Conservation (phyloP, 2,888 invertebrate species). For the Cabera pusaria region DNA sequence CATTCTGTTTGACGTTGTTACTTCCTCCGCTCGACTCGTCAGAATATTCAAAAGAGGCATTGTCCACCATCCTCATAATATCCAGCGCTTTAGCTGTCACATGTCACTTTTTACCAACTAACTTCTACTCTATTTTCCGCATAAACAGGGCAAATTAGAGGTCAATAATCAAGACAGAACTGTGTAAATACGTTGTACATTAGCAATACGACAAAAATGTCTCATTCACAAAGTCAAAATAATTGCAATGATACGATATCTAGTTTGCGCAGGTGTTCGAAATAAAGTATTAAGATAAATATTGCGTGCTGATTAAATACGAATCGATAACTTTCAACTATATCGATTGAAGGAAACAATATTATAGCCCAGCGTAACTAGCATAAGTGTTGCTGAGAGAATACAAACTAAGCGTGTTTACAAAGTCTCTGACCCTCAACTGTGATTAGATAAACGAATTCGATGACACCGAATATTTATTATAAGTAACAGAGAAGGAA, state of each 20-base stretch:
- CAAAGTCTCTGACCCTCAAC: slow-evolving; percentile 23
- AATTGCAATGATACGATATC: slow-evolving; percentile 9
- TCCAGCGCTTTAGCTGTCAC: slow-evolving; percentile 22
- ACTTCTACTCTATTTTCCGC: slow-evolving; percentile 10
- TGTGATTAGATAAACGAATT: slow-evolving; percentile 30
- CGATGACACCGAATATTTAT: slow-evolving; percentile 14
- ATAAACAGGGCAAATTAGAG: slow-evolving; percentile 14
- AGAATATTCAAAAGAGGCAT: slow-evolving; percentile 71
- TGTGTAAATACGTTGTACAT: too few species aligned
- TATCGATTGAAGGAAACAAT: too few species aligned
- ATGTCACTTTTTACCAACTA: slow-evolving; percentile 14
- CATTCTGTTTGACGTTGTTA: slow-evolving; percentile 30
- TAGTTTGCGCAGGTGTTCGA: slow-evolving; percentile 8
- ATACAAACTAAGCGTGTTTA: slow-evolving; percentile 10
- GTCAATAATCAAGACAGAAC: too few species aligned
- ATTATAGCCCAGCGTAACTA: too few species aligned
- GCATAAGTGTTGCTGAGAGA: slow-evolving; percentile 1
- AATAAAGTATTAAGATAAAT: slow-evolving; percentile 13
- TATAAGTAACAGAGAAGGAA: slow-evolving; percentile 9
- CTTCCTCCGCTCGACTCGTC: slow-evolving; percentile 70
- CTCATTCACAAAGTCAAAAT: slow-evolving; percentile 1
- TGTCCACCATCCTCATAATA: slow-evolving; percentile 65
- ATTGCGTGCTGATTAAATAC: slow-evolving; percentile 10
- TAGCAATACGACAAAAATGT: not conserved
- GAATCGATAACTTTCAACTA: slow-evolving; percentile 5